Percentiles rank a stretch among this genome's conserved stretches.
Conservation (phyloP, 2,797 vertebrate genomes). For the Crax fasciolata region DNA sequence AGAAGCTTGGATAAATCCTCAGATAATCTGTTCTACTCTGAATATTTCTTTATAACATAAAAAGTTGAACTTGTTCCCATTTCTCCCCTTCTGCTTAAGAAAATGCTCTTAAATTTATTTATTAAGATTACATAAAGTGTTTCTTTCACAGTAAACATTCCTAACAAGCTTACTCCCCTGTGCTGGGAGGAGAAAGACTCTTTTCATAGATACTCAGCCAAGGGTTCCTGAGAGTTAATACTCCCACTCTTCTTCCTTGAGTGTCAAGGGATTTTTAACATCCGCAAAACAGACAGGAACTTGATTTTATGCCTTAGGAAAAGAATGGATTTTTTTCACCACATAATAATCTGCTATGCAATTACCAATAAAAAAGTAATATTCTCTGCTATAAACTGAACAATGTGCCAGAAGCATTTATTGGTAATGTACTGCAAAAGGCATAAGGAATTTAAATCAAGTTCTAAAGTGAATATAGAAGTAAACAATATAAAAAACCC, state of each 20-base stretch:
- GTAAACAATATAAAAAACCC: slow-evolving; percentile 16
- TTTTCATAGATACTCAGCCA: slow-evolving; percentile 83
- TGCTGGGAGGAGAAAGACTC: slow-evolving; percentile 79
- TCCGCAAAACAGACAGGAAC: slow-evolving; percentile 88
- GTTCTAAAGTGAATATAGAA: background rate
- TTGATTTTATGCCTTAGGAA: slow-evolving; percentile 87
- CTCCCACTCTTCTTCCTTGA: slow-evolving; percentile 86
- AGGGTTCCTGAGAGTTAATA: slow-evolving; percentile 84
- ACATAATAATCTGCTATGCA: slow-evolving; percentile 83
- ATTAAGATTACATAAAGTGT: slow-evolving; percentile 80
- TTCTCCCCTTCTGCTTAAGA: slow-evolving; percentile 60
- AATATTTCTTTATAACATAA: slow-evolving; percentile 70
- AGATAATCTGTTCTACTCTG: slow-evolving; percentile 29
- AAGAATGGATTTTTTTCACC: slow-evolving; percentile 83
- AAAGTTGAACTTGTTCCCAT: slow-evolving; percentile 66
- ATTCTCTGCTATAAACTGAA: slow-evolving; percentile 81
- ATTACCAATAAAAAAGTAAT: slow-evolving; percentile 86
- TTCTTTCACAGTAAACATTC: slow-evolving; percentile 79
- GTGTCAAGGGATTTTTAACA: slow-evolving; percentile 88
- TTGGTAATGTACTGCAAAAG: slow-evolving; percentile 64
- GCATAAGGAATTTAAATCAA: slow-evolving; percentile 81
- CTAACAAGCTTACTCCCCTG: slow-evolving; percentile 73
- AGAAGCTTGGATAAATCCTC: slow-evolving; percentile 16
- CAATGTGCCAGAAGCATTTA: slow-evolving; percentile 78
- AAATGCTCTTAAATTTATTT: slow-evolving; percentile 79